phyloP scores from a whole-genome alignment of 2,797 vertebrate genomes.

The Manis javanica region DNA sequence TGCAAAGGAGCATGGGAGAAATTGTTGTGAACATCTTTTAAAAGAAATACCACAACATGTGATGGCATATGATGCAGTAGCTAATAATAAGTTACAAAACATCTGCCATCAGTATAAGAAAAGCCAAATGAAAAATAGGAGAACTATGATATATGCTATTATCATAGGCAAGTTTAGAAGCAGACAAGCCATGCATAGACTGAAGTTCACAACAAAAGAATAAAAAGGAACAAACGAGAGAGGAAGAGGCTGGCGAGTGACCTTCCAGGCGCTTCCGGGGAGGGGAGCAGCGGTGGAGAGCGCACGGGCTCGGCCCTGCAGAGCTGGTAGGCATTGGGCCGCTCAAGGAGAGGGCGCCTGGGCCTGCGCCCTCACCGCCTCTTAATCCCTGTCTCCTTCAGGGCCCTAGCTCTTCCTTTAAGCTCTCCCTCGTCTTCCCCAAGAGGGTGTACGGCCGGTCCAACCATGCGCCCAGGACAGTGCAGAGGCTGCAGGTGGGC shows the following conservation, averaged over 20 bases:
- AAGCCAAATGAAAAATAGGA: not conserved
- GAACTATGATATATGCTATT: not conserved
- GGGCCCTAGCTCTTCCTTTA: no score
- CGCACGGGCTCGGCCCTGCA: no score
- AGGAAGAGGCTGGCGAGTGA: not conserved
- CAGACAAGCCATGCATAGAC: not conserved
- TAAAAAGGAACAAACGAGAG: not conserved
- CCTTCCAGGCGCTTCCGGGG: not conserved
- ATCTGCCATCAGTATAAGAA: not conserved
- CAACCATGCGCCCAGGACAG: no score
- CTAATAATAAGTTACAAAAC: not conserved
- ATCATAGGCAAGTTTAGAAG: not conserved
- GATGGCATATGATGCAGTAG: not conserved
- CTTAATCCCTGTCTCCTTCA: no score
- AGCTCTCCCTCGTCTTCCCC: no score
- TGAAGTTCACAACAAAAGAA: not conserved
- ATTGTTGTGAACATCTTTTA: not conserved
- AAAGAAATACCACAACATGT: not conserved
- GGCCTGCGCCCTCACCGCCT: no score
- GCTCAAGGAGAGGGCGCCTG: no score
- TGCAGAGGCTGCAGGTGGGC: no score
- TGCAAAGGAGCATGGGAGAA: not conserved
- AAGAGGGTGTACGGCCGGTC: no score
- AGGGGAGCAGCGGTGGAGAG: no score
- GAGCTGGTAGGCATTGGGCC: no score